Evolutionary conservation across 2,113 vertebrate species (phyloP), one percentile per base, ranked within the genome.

Genomic region (Sylvietta virens): DNA sequence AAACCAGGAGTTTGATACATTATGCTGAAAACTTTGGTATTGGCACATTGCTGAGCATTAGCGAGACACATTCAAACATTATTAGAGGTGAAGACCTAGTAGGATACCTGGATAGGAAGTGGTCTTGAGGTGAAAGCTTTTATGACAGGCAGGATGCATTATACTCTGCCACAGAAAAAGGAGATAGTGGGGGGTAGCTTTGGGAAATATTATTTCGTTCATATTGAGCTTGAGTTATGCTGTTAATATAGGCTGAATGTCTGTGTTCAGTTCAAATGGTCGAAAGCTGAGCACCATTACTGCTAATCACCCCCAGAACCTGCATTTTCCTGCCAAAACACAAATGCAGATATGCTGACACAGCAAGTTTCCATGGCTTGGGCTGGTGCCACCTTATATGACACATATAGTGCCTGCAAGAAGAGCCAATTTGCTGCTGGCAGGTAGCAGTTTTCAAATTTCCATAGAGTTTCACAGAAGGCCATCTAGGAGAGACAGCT

Each of bases 301-400:
- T 47, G 66, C 74, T 84, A 56, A 87, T 92, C 80, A 76, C n/a
- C 28, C 47, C 51, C 53, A 69, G 50, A 97, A 85, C 35, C 62
- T 56, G 39, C 6, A 6, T 50, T 80, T 90, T n/a, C 40, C 30
- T 94, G 85, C 62, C 87, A 95, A 92, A 95, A 64, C 17, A 77
- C 27, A 53, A 51, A 66, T 17, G 15, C 50, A 88, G 62, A 73
- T 80, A 87, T 62, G 81, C 81, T 95, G 90, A 91, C 54, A 54
- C 24, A 90, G 39, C 54, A 66, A 54, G 28, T 82, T 90, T 72
- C 33, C 35, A 10, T 13, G 35, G 30, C 39, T 90, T 70, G 71
- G 54, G 44, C 40, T 76, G 53, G 22, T 81, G 81, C 54, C 58
- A 61, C 69, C 33, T 2, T 4, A 16, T 60, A 47, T 7, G 30